These are phyloP conservation scores for Agrotis puta DNA, from an alignment of 2,888 invertebrate genomes.

Conservation along the genomic window DNA sequence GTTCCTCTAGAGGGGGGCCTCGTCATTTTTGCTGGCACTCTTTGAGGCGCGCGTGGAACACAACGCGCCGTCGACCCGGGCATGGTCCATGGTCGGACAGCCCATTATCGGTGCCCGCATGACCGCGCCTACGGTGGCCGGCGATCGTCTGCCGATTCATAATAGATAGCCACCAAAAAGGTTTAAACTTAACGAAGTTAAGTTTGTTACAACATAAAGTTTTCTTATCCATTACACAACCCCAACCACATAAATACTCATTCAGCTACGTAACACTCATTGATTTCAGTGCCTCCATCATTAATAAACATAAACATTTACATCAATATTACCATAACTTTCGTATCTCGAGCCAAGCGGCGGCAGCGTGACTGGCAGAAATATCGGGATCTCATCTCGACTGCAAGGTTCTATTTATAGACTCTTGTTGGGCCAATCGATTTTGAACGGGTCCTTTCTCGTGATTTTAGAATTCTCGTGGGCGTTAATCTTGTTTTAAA, in stretches of 20 bases:
- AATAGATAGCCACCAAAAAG: too few species aligned
- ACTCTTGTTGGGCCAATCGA: slow-evolving; percentile 36
- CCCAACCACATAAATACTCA: slow-evolving; percentile 15
- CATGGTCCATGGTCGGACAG: too few species aligned
- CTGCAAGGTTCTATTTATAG: slow-evolving; percentile 45
- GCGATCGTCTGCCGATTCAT: too few species aligned
- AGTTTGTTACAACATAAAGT: not conserved
- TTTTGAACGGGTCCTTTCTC: slow-evolving; percentile 13
- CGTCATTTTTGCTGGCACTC: too few species aligned
- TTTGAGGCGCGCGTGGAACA: too few species aligned
- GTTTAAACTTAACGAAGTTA: too few species aligned
- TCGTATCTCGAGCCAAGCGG: slow-evolving; percentile 30
- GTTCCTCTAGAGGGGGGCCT: too few species aligned
- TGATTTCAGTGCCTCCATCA: slow-evolving; percentile 16
- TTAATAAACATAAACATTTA: slow-evolving; percentile 26
- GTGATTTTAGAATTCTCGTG: not conserved
- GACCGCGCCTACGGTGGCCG: too few species aligned
- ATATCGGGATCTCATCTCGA: slow-evolving; percentile 18
- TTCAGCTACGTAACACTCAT: slow-evolving; percentile 9
- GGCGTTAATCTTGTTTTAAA: not conserved
- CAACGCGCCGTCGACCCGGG: too few species aligned
- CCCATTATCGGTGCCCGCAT: too few species aligned
- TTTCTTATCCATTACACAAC: not conserved
- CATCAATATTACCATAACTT: slow-evolving; percentile 38
- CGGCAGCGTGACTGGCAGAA: slow-evolving; percentile 28